Base-by-base conservation (phyloP, 2,888 invertebrate species). In the Harmothoe impar region DNA sequence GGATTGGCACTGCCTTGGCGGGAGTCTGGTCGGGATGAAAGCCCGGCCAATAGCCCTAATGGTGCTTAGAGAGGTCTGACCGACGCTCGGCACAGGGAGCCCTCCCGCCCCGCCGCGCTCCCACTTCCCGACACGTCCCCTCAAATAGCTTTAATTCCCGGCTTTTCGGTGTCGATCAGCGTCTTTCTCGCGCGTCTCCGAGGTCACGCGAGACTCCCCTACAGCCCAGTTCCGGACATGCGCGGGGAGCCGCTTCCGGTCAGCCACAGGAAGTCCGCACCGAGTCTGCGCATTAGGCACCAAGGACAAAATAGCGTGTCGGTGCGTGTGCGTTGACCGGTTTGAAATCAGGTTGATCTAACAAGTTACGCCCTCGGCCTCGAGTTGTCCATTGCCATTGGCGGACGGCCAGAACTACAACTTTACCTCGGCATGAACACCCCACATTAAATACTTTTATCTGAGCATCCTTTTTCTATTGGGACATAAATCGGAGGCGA, bases 171-270 rank as follows among this genome's bases (percentile, higher is more conserved):
- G 81, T 43, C 81, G 81, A 81, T 81, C 81, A 81, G 81, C 81
- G 33, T 33, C 81, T 43, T 81, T 81, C 81, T 81, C 81, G 81
- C 81, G 81, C 81, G 81, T 25, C 81, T 81, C 81, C 20, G 25
- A 81, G 81, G 81, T 81, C 81, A 81, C 81, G 81, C 81, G 81
- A 81, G 43, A 33, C 81, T 81, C 81, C 35, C 17, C 43, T 43
- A 10, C 43, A 43, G 43, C 10, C 35, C 33, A 23, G 81, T 43
- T 81, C 81, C 81, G 81, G 81, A 81, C 81, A 81, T 43, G 81
- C 81, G 81, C 81, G 81, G 81, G 35, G 81, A 81, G 81, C 81
- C 81, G 23, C 81, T 81, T 81, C 81, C 81, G 81, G 81, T 81
- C 81, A 81, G 81, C 43, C 33, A 43, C 81, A 33, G 81, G 81